phyloP scores from a whole-genome alignment of 1,140 invertebrate species.

The Augochlora pura region DNA sequence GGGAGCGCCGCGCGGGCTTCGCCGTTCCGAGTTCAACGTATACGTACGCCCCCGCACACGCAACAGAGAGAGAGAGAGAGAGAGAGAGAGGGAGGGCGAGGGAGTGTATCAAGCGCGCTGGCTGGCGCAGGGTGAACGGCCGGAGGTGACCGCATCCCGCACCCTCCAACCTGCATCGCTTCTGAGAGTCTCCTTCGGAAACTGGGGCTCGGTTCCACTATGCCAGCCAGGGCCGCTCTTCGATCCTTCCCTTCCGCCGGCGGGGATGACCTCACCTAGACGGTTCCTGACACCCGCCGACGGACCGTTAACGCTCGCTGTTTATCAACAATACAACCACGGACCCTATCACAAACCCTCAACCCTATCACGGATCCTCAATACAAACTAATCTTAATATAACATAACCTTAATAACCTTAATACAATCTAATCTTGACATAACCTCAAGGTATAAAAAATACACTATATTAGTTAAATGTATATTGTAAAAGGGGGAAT shows the following conservation, averaged over 20 bases:
- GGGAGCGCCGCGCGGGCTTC: conserved; percentile 24
- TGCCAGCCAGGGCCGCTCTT: conserved; percentile 32
- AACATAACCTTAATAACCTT: too few relatives aligned
- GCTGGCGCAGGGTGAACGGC: conserved; percentile 66
- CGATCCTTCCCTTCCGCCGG: conserved; percentile 30
- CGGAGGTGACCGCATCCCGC: conserved; percentile 70
- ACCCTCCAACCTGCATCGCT: conserved; percentile 46
- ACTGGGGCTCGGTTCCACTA: conserved; percentile 50
- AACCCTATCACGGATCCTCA: too few relatives aligned
- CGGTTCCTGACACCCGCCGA: background rate
- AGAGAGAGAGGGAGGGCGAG: too few relatives aligned
- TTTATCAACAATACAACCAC: conserved; percentile 31
- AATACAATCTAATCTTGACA: too few relatives aligned
- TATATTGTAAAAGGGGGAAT: too few relatives aligned
- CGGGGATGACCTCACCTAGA: conserved; percentile 6
- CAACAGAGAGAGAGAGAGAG: too few relatives aligned
- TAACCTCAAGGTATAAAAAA: too few relatives aligned
- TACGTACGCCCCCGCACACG: conserved; percentile 32
- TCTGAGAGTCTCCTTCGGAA: conserved; percentile 50
- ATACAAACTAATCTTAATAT: too few relatives aligned
- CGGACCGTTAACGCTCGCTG: conserved; percentile 31
- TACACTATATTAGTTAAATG: too few relatives aligned
- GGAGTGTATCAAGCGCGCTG: conserved; percentile 66
- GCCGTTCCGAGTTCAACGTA: conserved; percentile 13
- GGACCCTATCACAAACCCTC: too few relatives aligned